These are phyloP conservation scores for Harpalus rufipes DNA, from an alignment of 2,888 invertebrate genomes.

Conservation along the genomic window DNA sequence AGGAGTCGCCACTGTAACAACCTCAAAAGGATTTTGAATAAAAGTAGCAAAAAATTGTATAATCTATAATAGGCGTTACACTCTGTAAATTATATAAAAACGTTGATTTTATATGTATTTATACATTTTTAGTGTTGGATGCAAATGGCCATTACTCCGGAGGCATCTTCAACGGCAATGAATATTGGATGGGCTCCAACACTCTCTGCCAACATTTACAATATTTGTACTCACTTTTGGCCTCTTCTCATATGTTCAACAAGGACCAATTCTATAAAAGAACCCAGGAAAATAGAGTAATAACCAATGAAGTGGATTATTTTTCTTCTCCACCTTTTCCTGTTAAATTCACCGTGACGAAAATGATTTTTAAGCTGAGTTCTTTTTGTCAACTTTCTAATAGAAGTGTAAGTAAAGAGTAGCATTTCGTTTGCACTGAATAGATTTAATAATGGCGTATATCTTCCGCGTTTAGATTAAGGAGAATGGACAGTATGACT, in stretches of 20 bases:
- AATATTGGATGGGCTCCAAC: slow-evolving; percentile 65
- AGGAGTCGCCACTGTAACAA: too few relatives aligned
- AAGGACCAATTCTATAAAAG: slow-evolving; percentile 4
- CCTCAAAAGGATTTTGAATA: too few relatives aligned
- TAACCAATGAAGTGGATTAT: slow-evolving; percentile 33
- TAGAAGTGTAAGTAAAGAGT: slow-evolving; percentile 40
- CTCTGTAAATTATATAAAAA: too few relatives aligned
- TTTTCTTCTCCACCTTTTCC: slow-evolving; percentile 55
- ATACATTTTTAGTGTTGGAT: slow-evolving; percentile 58
- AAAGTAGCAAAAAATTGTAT: too few relatives aligned
- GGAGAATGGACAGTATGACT: too few relatives aligned
- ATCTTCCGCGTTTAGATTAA: too few relatives aligned
- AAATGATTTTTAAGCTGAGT: slow-evolving; percentile 24
- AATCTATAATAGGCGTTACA: too few relatives aligned
- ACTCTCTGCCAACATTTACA: slow-evolving; percentile 61
- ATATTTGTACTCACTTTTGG: not conserved
- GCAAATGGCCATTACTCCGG: slow-evolving; percentile 64
- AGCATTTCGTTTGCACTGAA: too few relatives aligned
- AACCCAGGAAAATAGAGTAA: slow-evolving; percentile 53
- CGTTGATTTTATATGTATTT: too few relatives aligned
- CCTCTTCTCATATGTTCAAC: not conserved
- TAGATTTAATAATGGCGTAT: too few relatives aligned
- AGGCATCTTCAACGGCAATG: slow-evolving; percentile 62
- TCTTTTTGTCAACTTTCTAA: slow-evolving; percentile 46
- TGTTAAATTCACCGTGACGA: slow-evolving; percentile 52